Evolutionary conservation across 2,888 invertebrate genomes (phyloP).

Genomic region (Drosophila engyochracea): DNA sequence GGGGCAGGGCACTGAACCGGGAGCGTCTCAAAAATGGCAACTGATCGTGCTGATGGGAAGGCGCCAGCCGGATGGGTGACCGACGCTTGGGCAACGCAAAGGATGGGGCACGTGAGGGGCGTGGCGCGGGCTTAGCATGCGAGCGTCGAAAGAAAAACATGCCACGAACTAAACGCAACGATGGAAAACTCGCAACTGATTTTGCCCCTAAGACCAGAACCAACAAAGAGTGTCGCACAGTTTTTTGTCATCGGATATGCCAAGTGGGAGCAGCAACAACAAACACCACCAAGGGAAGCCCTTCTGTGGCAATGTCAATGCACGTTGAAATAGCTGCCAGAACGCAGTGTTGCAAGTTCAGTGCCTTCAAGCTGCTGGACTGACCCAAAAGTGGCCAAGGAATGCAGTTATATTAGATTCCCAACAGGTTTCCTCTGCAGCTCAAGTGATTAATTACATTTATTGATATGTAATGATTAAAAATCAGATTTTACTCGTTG

Average conservation of each 20-base stretch:
- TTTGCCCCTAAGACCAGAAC: slow-evolving; percentile 34
- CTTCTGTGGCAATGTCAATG: slow-evolving; percentile 71
- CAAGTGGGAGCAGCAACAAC: slow-evolving; percentile 12
- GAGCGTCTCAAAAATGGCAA: slow-evolving; percentile 82
- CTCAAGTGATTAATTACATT: background rate
- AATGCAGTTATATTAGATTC: slow-evolving; percentile 1
- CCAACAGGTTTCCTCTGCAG: background rate
- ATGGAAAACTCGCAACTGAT: slow-evolving; percentile 50
- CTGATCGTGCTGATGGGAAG: slow-evolving; percentile 81
- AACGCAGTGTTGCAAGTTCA: slow-evolving; percentile 59
- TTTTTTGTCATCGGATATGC: slow-evolving; percentile 61
- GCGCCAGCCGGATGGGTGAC: slow-evolving; percentile 60
- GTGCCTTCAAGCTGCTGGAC: slow-evolving; percentile 47
- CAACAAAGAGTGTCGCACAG: slow-evolving; percentile 28
- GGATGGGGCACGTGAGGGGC: slow-evolving; percentile 69
- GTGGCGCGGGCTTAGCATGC: slow-evolving; percentile 60
- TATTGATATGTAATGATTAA: background rate
- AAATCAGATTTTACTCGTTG: background rate
- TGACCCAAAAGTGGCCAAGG: slow-evolving; percentile 51
- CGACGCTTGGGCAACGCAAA: slow-evolving; percentile 69
- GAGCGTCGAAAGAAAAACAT: slow-evolving; percentile 73
- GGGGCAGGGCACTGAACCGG: slow-evolving; percentile 83
- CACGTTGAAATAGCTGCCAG: slow-evolving; percentile 27
- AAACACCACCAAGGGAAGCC: slow-evolving; percentile 51
- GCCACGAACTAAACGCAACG: slow-evolving; percentile 50